Conservation (phyloP, 2,113 vertebrate genomes). For the Hippocampus abdominalis region DNA sequence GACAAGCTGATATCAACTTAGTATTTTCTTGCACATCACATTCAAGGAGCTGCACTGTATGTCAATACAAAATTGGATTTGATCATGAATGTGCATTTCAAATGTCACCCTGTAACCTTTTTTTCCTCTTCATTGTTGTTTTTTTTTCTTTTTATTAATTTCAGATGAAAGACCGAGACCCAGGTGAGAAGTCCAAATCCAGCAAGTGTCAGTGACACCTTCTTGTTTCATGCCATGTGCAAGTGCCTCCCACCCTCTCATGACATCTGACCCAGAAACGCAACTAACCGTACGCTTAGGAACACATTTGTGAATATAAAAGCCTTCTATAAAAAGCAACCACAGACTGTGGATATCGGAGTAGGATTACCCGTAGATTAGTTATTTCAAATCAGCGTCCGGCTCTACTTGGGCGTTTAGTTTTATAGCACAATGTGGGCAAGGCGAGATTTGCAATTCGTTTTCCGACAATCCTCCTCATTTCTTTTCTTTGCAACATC, state of each 20-base stretch:
- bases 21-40: too few species aligned
- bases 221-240: not conserved
- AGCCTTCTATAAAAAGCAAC: not conserved
- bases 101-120: constrained; percentile 8
- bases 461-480: not conserved
- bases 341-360: not conserved
- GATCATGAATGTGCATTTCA: too few species aligned
- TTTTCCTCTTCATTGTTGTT: not conserved
- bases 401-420: not conserved
- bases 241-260: not conserved
- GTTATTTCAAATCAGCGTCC: not conserved
- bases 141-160: not conserved
- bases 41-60: too few species aligned
- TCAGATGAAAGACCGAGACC: constrained; percentile 78
- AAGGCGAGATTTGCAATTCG: not conserved
- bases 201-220: not conserved
- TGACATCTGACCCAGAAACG: not conserved
- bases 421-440: not conserved
- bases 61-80: too few species aligned
- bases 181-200: constrained; percentile 75
- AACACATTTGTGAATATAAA: not conserved
- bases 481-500: not conserved
- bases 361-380: not conserved
- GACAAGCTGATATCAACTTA: too few species aligned
- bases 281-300: not conserved